Base-by-base conservation (phyloP, 92 coral and sea anemone species). In the Zoanthus sociatus region DNA sequence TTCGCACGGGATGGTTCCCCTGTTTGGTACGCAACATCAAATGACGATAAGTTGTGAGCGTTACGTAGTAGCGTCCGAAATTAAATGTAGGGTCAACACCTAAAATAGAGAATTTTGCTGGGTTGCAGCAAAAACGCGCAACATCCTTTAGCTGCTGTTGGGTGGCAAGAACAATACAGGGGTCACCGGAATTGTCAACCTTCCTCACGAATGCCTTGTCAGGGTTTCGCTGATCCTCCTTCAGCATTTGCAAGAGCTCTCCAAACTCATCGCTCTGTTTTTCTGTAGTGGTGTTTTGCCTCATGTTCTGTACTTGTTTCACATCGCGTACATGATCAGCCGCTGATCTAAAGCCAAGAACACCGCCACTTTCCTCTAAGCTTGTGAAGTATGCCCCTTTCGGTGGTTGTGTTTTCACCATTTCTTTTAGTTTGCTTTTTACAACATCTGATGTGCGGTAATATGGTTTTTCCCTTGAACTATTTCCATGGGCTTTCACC, bases 61-160 rank as follows among this genome's bases (percentile, higher is more conserved):
- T 76, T 56, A 56, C 64, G 64, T 56, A 56, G 64, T 56, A 56
- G 64, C 64, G 64, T 12, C 91, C 91, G 56, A 89, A 76, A 64
- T 86, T 90, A 71, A 92, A 92, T 0, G 91, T 90, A 5, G 89
- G 87, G 58, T 92, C 90, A 21, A 90, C 89, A 30, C 91, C 93
- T 26, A 87, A 61, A 42, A 86, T 71, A 44, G 88, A 60, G 69
- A 90, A 90, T 47, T 90, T 77, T 18, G 88, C 73, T 9, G 95
- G 87, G 77, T 93, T 78, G n/a, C 77, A 84, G 78, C 93, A 87
- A 71, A 88, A 90, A 6, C 92, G 78, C 84, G 76, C 72, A 37
- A 88, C 77, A 56, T 92, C 95, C 45, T 14, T 71, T 44, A 37
- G 42, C 42, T 37, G 42, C 50, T 87, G 89, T 60, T 88, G 51